These are phyloP conservation scores for Actinernus sp. DNA, from an alignment of 92 coral and sea anemone genomes.

Conservation along the genomic window DNA sequence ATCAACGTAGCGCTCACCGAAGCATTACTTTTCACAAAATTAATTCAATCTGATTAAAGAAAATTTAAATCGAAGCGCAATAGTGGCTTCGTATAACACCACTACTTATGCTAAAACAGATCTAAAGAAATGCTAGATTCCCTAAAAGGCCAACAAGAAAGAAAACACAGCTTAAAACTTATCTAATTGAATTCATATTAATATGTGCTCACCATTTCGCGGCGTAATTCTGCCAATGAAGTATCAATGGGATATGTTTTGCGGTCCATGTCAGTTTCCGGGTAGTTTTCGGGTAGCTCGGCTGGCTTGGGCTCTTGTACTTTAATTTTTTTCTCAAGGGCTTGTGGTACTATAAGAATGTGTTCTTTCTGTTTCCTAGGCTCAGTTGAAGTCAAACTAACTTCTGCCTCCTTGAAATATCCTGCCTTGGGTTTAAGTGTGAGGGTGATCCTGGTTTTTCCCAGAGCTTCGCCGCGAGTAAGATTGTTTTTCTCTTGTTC, in stretches of 20 bases:
- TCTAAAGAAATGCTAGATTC: neutral
- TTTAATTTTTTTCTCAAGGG: slow-evolving; percentile 4
- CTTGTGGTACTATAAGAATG: slow-evolving; percentile 7
- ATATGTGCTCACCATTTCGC: slow-evolving; percentile 33
- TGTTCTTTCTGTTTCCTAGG: no score
- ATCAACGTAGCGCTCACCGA: no score
- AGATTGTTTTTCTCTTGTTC: neutral
- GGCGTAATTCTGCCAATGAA: slow-evolving; percentile 35
- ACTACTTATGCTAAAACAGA: no score
- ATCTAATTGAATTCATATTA: neutral
- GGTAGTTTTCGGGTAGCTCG: neutral
- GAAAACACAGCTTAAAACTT: neutral
- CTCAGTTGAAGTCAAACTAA: no score
- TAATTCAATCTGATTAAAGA: neutral
- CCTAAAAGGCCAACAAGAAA: neutral
- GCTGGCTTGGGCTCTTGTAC: neutral
- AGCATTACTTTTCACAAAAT: neutral
- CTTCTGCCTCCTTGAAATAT: neutral
- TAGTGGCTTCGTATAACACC: neutral
- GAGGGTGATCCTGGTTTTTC: slow-evolving; percentile 2
- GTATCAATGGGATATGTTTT: slow-evolving; percentile 26
- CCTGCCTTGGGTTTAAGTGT: slow-evolving; percentile 16
- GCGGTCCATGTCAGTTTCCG: slow-evolving; percentile 8
- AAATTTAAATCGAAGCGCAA: neutral
- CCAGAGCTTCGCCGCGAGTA: slow-evolving; percentile 7